Evolutionary conservation across 2,888 invertebrate genomes (phyloP).

Genomic region (Platycheirus rosarum): DNA sequence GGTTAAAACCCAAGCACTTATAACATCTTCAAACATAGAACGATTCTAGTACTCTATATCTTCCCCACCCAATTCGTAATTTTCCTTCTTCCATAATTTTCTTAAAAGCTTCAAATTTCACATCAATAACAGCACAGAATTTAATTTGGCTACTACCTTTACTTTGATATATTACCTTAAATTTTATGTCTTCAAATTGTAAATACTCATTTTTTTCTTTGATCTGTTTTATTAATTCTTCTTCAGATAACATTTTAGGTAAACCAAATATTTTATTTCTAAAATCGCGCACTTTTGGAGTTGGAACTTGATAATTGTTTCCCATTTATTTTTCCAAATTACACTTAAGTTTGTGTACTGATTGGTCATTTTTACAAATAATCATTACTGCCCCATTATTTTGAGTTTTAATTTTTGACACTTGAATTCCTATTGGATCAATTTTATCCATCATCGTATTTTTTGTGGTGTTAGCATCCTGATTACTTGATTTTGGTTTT

Average conservation of each 20-base stretch:
- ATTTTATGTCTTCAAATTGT: neutral
- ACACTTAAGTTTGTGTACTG: neutral
- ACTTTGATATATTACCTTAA: neutral
- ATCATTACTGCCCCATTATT: neutral
- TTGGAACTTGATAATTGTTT: neutral
- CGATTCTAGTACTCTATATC: no score
- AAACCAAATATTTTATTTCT: conserved; percentile 5
- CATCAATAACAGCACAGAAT: neutral
- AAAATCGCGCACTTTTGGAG: neutral
- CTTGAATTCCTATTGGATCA: neutral
- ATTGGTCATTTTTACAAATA: neutral
- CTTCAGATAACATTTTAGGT: neutral
- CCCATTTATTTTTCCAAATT: conserved; percentile 1
- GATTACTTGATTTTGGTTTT: neutral
- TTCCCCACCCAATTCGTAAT: no score
- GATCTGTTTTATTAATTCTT: neutral
- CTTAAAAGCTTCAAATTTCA: neutral
- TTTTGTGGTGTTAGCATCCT: conserved; percentile 5
- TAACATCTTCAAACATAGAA: no score
- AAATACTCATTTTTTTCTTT: conserved; percentile 2
- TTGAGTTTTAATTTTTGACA: neutral
- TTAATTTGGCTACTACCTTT: neutral
- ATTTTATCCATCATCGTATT: conserved; percentile 13
- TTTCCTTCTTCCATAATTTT: no score
- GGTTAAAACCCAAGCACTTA: no score